Evolutionary conservation across 2,113 vertebrate genomes (phyloP), one percentile per base, ranked within the genome.

Genomic region (Podiceps cristatus): DNA sequence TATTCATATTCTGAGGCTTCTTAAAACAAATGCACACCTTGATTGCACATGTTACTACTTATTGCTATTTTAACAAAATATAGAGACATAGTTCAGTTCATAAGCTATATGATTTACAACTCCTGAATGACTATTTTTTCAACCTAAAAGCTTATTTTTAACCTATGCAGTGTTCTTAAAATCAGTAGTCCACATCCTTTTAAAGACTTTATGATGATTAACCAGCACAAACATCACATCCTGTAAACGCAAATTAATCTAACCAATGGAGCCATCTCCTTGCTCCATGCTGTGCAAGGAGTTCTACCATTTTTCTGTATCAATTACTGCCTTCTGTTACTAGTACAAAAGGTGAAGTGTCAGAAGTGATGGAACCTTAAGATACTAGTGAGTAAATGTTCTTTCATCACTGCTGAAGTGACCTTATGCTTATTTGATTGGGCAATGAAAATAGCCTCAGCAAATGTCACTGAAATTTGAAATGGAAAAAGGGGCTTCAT

Each of bases 391-490:
- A 84, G 84, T 60, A 69, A 85, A 67, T 16, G 7, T n/a, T 50
- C 23, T 83, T 86, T 56, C 24, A 63, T 47, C 40, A 58, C 14
- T 63, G 33, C 42, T 75, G 23, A 66, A 84, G 50, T 29, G 17
- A 85, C 4, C 10, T 58, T n/a, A 59, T 4, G 3, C 7, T 10
- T 35, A 4, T 47, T 58, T 31, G 37, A 64, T 0, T 8, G 13
- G 50, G 20, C 69, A 85, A 56, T 20, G 23, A 72, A 68, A 95
- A 88, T 3, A 68, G 33, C 16, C 37, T 18, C 42, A 93, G 25
- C 27, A 90, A 68, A 40, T 35, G 11, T 33, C 62, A 52, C 12
- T 6, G 7, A 68, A 64, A 59, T 9, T 58, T 27, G 79, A 88
- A 95, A 73, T 3, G 35, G 58, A 81, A 59, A 28, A 35, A 7